phyloP scores from a whole-genome alignment of 2,113 vertebrate species.

The Corynorhinus townsendii region DNA sequence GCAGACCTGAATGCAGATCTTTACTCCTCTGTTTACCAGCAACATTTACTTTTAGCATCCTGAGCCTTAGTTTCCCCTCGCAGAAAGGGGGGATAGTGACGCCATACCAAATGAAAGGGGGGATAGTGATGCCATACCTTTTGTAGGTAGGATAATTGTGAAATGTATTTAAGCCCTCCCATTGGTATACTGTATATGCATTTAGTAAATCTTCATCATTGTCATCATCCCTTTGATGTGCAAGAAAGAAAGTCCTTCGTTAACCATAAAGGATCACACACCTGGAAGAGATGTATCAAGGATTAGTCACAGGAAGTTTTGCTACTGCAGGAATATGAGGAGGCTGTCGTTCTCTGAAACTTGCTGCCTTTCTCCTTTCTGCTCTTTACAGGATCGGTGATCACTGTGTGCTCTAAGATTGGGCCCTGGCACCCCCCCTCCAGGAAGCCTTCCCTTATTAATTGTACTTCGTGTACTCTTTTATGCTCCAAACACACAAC shows the following conservation, averaged over 20 bases:
- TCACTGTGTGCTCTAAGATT: background rate
- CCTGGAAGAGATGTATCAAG: background rate
- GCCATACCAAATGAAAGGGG: background rate
- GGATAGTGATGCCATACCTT: background rate
- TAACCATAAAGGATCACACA: background rate
- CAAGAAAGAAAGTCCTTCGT: background rate
- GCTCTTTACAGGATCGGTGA: background rate
- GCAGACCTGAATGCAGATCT: background rate
- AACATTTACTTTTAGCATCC: background rate
- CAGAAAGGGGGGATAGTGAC: background rate
- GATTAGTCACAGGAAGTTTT: background rate
- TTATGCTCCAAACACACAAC: background rate
- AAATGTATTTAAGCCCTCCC: background rate
- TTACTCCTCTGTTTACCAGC: background rate
- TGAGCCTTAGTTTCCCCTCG: background rate
- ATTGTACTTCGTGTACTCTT: background rate
- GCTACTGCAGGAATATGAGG: background rate
- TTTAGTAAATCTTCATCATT: background rate
- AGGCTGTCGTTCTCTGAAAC: background rate
- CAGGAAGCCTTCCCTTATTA: slow-evolving; percentile 55
- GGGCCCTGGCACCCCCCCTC: background rate
- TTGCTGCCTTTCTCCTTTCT: background rate
- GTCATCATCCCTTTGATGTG: background rate
- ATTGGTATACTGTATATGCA: background rate
- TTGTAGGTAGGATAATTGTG: background rate